phyloP scores from a whole-genome alignment of 2,113 vertebrate genomes.

The Lophius piscatorius region DNA sequence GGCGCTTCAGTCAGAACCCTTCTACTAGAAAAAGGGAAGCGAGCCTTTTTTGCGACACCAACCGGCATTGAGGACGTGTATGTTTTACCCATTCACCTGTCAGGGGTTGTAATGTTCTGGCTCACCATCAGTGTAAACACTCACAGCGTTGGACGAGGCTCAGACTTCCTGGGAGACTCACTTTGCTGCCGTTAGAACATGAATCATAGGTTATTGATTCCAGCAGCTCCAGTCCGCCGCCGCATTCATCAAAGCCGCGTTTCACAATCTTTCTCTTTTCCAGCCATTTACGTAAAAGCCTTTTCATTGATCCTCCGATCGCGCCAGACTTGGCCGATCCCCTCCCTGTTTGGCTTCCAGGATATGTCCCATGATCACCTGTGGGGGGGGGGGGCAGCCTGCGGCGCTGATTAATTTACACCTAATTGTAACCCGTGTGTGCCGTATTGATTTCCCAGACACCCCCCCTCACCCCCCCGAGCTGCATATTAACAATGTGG shows the following conservation, averaged over 20 bases:
- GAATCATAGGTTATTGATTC: constrained; percentile 74
- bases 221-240: constrained; percentile 48
- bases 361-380: constrained; percentile 67
- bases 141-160: constrained; percentile 33
- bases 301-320: constrained; percentile 66
- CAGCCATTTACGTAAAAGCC: constrained; percentile 66
- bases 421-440: constrained; percentile 72
- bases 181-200: constrained; percentile 68
- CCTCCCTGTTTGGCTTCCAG: constrained; percentile 49
- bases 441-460: constrained; percentile 63
- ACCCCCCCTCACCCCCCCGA: constrained; percentile 57
- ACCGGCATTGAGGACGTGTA: too few species aligned
- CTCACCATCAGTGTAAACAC: too few species aligned
- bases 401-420: constrained; percentile 71
- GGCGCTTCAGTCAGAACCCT: too few species aligned
- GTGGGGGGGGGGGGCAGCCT: constrained; percentile 43
- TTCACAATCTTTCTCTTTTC: constrained; percentile 59
- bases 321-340: constrained; percentile 38
- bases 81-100: too few species aligned
- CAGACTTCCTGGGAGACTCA: constrained; percentile 48
- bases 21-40: too few species aligned
- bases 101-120: too few species aligned
- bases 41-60: too few species aligned
- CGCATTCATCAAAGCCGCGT: constrained; percentile 63
- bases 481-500: constrained; percentile 70